phyloP scores from a whole-genome alignment of 2,888 invertebrate genomes.

The Notocelia uddmanniana region DNA sequence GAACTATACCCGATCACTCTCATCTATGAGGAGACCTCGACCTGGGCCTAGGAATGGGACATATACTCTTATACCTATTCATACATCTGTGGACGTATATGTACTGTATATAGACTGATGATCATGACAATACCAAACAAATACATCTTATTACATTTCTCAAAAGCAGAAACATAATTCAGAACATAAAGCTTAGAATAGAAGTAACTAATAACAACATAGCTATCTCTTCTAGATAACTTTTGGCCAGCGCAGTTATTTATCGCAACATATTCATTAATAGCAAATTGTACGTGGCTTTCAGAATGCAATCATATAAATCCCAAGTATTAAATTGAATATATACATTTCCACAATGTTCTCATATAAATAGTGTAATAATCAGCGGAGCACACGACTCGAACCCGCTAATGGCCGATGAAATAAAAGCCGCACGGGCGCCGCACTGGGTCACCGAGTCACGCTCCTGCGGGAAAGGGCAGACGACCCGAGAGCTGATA shows the following conservation, averaged over 20 bases:
- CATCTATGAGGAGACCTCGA: too few species aligned
- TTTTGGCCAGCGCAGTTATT: not conserved
- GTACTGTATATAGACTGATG: too few species aligned
- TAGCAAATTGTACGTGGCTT: too few species aligned
- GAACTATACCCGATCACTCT: too few species aligned
- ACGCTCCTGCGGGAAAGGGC: conserved; percentile 79
- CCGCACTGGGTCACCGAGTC: conserved; percentile 79
- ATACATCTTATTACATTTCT: too few species aligned
- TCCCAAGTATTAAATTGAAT: not conserved
- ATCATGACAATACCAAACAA: too few species aligned
- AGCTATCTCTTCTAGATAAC: not conserved
- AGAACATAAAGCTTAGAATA: not conserved
- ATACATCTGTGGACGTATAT: too few species aligned
- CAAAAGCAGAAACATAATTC: too few species aligned
- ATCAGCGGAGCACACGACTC: conserved; percentile 26
- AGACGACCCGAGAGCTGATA: conserved; percentile 55
- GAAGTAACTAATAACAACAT: not conserved
- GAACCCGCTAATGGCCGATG: conserved; percentile 31
- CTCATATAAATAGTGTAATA: conserved; percentile 1
- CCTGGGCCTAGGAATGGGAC: too few species aligned
- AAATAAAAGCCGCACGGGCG: conserved; percentile 56
- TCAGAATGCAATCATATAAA: too few species aligned
- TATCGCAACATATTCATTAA: not conserved
- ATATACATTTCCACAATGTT: not conserved
- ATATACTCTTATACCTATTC: too few species aligned